Conservation (phyloP, 1,140 invertebrate species). For the Drosophila arizonae region DNA sequence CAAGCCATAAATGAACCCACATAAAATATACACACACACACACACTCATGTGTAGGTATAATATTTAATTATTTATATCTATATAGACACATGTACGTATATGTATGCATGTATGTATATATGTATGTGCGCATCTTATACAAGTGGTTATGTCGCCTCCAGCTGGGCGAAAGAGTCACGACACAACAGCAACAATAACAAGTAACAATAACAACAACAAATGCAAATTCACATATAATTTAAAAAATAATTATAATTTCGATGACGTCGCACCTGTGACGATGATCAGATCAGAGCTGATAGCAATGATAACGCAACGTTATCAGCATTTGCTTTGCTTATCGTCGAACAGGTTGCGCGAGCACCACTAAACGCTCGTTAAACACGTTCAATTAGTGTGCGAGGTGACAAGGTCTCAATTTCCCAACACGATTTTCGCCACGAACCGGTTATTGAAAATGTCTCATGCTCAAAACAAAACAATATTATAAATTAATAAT, state of each 20-base stretch:
- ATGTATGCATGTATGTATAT: background rate
- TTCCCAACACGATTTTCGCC: background rate
- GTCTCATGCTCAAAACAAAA: background rate
- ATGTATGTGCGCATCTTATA: constrained; percentile 1
- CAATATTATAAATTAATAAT: too few relatives aligned
- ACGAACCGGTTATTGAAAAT: background rate
- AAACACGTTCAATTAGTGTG: constrained; percentile 60
- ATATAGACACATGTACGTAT: background rate
- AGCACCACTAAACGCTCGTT: constrained; percentile 54
- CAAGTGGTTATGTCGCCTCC: constrained; percentile 13
- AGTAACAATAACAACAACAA: background rate
- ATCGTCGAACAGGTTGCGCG: constrained; percentile 32
- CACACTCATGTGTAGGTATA: background rate
- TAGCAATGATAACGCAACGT: constrained; percentile 9
- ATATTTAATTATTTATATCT: background rate
- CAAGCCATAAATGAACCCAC: constrained; percentile 15
- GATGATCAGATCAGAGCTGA: constrained; percentile 9
- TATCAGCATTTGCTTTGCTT: constrained; percentile 43
- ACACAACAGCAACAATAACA: constrained; percentile 7
- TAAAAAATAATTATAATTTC: constrained; percentile 27
- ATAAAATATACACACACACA: background rate
- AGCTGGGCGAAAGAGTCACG: constrained; percentile 16
- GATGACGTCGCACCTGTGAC: constrained; percentile 14
- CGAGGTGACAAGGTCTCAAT: constrained; percentile 33
- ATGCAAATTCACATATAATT: constrained; percentile 14